Evolutionary conservation across 2,797 vertebrate genomes (phyloP), one percentile per base, ranked within the genome.

Genomic region (Argya squamiceps): DNA sequence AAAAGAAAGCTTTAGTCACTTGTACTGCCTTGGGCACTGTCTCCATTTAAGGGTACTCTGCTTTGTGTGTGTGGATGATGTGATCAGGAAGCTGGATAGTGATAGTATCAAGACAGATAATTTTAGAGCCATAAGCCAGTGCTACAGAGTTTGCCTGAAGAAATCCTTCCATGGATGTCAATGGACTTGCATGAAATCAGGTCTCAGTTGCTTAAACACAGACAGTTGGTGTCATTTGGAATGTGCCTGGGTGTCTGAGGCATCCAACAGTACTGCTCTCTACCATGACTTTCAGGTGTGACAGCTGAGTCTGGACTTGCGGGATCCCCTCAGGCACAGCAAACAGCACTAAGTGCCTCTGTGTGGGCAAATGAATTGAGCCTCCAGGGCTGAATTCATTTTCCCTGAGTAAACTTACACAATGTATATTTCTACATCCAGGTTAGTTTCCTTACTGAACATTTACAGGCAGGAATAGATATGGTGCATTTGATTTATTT

Each of bases 21-120:
- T 60, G 22, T 43, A 39, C 3, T 71, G 34, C 53, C 29, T 56
- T 30, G 63, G 36, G 29, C 43, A 59, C 4, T 1, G 1, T 7
- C 34, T 55, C 30, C 4, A 1, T 52, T 65, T 55, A 46, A 84
- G 59, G 34, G 9, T 6, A 18, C 32, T 84, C 36, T 52, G 30
- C 26, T 76, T 0, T 9, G 7, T 32, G 27, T 10, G 3, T 32
- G 36, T 12, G 56, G n/a, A 46, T 65, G 74, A 43, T 1, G 1
- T 32, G 16, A 23, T 49, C 65, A 58, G 58, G 30, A 81, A 39
- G 11, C 15, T 59, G 55, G 8, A 41, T 19, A 63, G 27, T 17
- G 22, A 37, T 4, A 76, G 14, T 16, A 65, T 39, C 7, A 58
- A 68, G 77, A 29, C 4, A 76, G 18, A 17, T 12, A 24, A 74